Conservation (phyloP, 1,140 invertebrate species). For the Diorhabda sublineata region DNA sequence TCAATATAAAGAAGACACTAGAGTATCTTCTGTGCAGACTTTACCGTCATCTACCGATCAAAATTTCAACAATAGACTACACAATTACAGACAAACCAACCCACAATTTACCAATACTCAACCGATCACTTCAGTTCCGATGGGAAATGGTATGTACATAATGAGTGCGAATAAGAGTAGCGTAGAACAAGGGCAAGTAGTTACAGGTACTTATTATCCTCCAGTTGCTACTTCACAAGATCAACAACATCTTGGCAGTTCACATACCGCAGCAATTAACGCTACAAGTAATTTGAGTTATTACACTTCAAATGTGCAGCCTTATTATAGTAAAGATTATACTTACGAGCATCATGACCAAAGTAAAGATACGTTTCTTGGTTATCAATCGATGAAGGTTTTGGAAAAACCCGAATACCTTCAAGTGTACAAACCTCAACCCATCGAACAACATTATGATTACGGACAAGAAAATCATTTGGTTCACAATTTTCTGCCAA, state of each 20-base stretch:
- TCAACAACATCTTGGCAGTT: conserved; percentile 56
- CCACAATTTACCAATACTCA: conserved; percentile 48
- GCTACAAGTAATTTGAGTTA: conserved; percentile 21
- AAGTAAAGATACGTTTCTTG: conserved; percentile 29
- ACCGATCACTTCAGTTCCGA: conserved; percentile 71
- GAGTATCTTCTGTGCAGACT: conserved; percentile 37
- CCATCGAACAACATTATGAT: conserved; percentile 42
- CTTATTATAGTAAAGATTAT: conserved; percentile 34
- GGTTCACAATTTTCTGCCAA: conserved; percentile 39
- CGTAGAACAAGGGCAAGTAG: conserved; percentile 69
- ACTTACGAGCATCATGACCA: conserved; percentile 28
- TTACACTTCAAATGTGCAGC: conserved; percentile 16
- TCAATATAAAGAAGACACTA: conserved; percentile 34
- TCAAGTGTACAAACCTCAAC: conserved; percentile 27
- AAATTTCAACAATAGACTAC: conserved; percentile 40
- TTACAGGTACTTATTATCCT: conserved; percentile 80
- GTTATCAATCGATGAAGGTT: conserved; percentile 26
- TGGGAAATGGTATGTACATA: conserved; percentile 81
- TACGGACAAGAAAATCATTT: conserved; percentile 49
- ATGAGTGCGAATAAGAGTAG: conserved; percentile 77
- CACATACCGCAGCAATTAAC: conserved; percentile 27
- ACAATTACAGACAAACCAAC: conserved; percentile 45
- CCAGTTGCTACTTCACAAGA: conserved; percentile 76
- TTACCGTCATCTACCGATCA: conserved; percentile 28
- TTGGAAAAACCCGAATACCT: conserved; percentile 35